These are phyloP conservation scores for Ptychoptera albimana DNA, from an alignment of 2,888 invertebrate genomes.

Conservation along the genomic window DNA sequence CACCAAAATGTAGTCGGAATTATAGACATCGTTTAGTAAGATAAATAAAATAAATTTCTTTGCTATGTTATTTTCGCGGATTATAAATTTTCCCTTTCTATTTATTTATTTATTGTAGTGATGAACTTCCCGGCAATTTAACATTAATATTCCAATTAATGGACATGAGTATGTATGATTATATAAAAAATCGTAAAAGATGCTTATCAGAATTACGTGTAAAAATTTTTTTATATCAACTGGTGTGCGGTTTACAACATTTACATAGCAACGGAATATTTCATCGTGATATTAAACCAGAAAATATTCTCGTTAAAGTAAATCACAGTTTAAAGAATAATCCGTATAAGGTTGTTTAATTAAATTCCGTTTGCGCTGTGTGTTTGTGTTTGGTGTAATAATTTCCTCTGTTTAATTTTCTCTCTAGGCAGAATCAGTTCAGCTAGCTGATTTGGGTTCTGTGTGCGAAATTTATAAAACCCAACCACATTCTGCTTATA, in stretches of 20 bases:
- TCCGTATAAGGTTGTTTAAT: neutral
- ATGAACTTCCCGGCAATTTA: conserved; percentile 38
- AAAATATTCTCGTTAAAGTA: conserved; percentile 48
- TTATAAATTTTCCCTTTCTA: neutral
- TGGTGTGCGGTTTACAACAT: conserved; percentile 42
- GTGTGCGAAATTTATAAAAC: conserved; percentile 25
- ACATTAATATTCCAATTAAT: conserved; percentile 48
- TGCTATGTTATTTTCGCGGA: neutral
- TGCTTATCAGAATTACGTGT: conserved; percentile 36
- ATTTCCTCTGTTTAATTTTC: too few species aligned
- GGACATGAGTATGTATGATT: conserved; percentile 53
- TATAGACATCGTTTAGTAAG: conserved; percentile 44
- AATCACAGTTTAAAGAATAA: conserved; percentile 8
- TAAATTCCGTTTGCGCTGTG: too few species aligned
- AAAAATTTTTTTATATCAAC: conserved; percentile 41
- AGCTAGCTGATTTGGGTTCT: conserved; percentile 16
- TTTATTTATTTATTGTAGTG: conserved; percentile 25
- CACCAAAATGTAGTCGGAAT: conserved; percentile 47
- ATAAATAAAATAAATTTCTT: too few species aligned
- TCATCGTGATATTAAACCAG: conserved; percentile 55
- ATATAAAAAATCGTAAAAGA: conserved; percentile 36
- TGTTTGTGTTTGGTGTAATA: too few species aligned
- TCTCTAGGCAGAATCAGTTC: conserved; percentile 10
- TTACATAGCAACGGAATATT: conserved; percentile 44
- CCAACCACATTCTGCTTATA: conserved; percentile 51